Conservation (phyloP, 2,888 invertebrate genomes). For the Rhogogaster chlorosoma region DNA sequence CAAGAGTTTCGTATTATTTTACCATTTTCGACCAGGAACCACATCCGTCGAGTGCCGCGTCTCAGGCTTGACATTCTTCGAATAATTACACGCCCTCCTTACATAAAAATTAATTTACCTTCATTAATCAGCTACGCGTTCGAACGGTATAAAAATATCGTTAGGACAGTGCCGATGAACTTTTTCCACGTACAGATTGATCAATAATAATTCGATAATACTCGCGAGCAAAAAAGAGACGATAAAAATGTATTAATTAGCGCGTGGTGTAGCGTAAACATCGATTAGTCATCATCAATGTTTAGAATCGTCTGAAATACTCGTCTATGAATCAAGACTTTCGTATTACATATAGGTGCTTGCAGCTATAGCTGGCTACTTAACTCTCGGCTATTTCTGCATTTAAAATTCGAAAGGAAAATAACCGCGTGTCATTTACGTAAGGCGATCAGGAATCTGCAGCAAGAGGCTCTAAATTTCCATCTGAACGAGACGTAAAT, state of each 20-base stretch:
- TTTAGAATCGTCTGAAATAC: not conserved
- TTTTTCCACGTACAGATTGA: too few species aligned
- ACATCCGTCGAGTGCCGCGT: constrained; percentile 22
- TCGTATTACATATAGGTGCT: not conserved
- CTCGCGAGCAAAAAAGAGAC: not conserved
- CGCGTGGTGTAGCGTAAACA: not conserved
- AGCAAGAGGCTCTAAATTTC: too few species aligned
- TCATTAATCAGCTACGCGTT: not conserved
- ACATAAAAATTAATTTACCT: not conserved
- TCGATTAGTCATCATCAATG: not conserved
- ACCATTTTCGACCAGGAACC: not conserved
- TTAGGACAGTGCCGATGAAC: not conserved
- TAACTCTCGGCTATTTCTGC: not conserved
- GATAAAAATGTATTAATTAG: not conserved
- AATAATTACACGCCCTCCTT: not conserved
- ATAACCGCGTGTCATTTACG: too few species aligned
- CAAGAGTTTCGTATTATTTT: constrained; percentile 15
- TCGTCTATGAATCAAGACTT: not conserved
- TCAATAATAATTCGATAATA: not conserved
- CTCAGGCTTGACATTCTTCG: constrained; percentile 28
- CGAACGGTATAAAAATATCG: not conserved
- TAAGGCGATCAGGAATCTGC: too few species aligned
- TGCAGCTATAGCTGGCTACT: not conserved
- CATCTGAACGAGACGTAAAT: too few species aligned
- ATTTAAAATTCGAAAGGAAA: not conserved